Conservation (phyloP, 2,797 vertebrate genomes). For the Acanthopagrus latus region DNA sequence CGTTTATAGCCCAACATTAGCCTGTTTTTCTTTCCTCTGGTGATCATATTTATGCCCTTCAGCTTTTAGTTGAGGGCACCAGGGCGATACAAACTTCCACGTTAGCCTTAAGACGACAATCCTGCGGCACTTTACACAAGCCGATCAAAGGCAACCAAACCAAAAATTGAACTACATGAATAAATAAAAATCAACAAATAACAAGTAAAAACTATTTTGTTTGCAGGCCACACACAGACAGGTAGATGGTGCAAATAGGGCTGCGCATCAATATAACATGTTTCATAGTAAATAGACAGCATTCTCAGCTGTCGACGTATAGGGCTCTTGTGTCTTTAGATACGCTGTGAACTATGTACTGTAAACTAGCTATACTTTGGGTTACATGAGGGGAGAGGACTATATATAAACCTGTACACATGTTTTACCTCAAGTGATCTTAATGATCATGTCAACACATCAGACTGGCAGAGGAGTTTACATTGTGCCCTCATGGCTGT, state of each 20-base stretch:
- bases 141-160: no score
- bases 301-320: neutral
- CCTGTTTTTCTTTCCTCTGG: no score
- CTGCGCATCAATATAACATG: neutral
- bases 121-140: no score
- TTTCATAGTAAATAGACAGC: neutral
- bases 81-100: no score
- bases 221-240: neutral
- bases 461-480: neutral
- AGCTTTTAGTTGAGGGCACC: no score
- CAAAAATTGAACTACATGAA: no score
- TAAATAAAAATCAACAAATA: neutral
- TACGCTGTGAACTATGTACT: no score
- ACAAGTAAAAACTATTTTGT: neutral
- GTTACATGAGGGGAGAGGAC: constrained; percentile 17
- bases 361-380: neutral
- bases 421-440: constrained; percentile 2
- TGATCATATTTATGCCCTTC: no score
- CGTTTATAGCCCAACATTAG: no score
- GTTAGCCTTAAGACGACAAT: no score
- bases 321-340: no score
- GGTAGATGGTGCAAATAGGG: neutral
- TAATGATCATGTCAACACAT: neutral
- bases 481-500: neutral
- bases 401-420: constrained; percentile 11